Percentiles rank a stretch among this genome's conserved stretches.
Evolutionary conservation across 2,797 vertebrate species (phyloP).

Genomic region (Poeciliopsis paucimaculata): DNA sequence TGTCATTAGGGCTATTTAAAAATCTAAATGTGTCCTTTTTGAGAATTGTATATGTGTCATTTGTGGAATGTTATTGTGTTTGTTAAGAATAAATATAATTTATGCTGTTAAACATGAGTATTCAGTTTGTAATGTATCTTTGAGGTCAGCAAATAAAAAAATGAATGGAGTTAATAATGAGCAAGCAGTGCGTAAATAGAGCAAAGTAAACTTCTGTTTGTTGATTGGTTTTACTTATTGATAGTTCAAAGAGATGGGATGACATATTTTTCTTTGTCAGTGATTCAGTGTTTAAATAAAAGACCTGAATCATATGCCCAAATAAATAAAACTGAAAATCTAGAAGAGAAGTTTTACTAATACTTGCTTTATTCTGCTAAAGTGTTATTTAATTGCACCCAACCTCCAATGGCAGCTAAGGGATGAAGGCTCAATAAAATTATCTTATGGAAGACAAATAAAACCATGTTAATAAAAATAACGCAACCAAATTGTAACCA

Average conservation of each 20-base stretch:
- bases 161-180: background rate
- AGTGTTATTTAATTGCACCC: background rate
- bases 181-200: background rate
- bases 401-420: no score
- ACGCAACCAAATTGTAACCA: background rate
- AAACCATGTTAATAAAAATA: background rate
- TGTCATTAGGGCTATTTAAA: conserved; percentile 31
- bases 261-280: background rate
- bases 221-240: background rate
- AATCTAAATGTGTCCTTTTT: conserved; percentile 8
- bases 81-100: conserved; percentile 58
- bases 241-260: background rate
- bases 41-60: conserved; percentile 35
- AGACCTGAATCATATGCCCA: background rate
- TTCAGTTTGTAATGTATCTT: background rate
- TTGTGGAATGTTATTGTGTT: conserved; percentile 57
- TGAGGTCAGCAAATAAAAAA: no score
- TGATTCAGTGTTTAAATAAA: background rate
- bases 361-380: background rate
- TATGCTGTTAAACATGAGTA: background rate
- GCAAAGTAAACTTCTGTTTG: background rate
- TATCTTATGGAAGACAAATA: background rate
- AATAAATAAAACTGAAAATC: background rate
- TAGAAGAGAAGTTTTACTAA: background rate
- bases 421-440: background rate